phyloP scores from a whole-genome alignment of 2,888 invertebrate species.

The Orthonevra nobilis region DNA sequence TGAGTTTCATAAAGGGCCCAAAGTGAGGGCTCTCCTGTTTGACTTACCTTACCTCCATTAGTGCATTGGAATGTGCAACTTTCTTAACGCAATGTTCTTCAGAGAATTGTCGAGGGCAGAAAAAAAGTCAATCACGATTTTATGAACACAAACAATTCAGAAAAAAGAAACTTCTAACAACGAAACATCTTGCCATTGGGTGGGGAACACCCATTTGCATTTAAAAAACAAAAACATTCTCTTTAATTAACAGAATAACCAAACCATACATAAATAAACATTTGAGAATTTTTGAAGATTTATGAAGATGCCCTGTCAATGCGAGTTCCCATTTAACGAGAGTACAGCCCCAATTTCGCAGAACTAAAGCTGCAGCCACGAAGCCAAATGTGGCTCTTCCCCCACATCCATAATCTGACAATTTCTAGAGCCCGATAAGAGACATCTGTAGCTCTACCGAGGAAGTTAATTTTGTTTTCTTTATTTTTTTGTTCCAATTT shows the following conservation, averaged over 20 bases:
- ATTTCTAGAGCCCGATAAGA: constrained; percentile 1
- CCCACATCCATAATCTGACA: not conserved
- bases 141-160: no score
- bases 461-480: not conserved
- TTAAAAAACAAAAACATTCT: not conserved
- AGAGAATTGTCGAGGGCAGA: no score
- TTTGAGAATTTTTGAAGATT: not conserved
- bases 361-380: constrained; percentile 49
- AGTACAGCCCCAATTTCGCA: constrained; percentile 30
- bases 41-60: no score
- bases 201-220: no score
- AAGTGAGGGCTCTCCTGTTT: no score
- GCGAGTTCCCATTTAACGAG: constrained; percentile 11
- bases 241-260: not conserved
- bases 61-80: no score
- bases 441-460: constrained; percentile 7
- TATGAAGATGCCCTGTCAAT: not conserved
- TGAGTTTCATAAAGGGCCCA: no score
- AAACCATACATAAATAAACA: not conserved
- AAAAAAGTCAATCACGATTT: no score
- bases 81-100: no score
- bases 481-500: not conserved
- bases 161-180: no score
- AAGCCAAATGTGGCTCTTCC: constrained; percentile 4
- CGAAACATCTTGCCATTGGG: no score